Base-by-base conservation (phyloP, 2,113 vertebrate genomes). In the Salvelinus alpinus region DNA sequence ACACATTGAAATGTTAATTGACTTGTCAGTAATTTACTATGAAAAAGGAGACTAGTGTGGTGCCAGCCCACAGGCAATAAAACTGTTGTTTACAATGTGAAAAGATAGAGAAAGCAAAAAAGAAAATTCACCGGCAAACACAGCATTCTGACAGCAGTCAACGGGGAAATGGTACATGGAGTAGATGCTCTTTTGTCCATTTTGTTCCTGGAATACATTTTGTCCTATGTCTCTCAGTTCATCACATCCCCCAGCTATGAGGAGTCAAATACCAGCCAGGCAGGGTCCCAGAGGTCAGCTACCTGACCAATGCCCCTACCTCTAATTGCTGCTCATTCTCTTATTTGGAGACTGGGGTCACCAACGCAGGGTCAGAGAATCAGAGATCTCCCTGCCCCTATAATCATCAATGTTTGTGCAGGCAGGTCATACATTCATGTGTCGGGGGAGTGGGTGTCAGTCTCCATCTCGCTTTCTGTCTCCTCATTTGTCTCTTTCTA, bases 261-360 rank as follows among this genome's bases (percentile, higher is more conserved):
- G 59, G 71, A 86, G 80, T 88, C 82, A 84, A 90, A 90, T 89
- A 90, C 86, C 87, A 88, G 71, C 71, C 38, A 82, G 82, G 84
- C 38, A 11, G 38, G 38, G 38, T 44, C 38, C 8, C 31, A 71
- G 74, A 66, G 78, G 87, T 90, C 88, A 79, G 74, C 80, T 86
- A 85, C 79, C 88, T 86, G 80, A 76, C 75, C 38, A 44, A 44
- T 44, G 38, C 38, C 38, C 38, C 38, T 44, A 44, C 20, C 79
- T 84, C 85, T 91, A 89, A 89, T 91, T 89, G 80, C 79, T 82
- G 66, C 73, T 85, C 72, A 5, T 5, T 79, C 79, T 86, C 80
- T 87, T 66, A 75, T 88, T 90, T 85, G 62, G 86, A 71, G 78
- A 69, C 69, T 0, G 5, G 74, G 86, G 73, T 84, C 71, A 79